phyloP scores from a whole-genome alignment of 2,113 vertebrate species.

The Sturnira hondurensis region DNA sequence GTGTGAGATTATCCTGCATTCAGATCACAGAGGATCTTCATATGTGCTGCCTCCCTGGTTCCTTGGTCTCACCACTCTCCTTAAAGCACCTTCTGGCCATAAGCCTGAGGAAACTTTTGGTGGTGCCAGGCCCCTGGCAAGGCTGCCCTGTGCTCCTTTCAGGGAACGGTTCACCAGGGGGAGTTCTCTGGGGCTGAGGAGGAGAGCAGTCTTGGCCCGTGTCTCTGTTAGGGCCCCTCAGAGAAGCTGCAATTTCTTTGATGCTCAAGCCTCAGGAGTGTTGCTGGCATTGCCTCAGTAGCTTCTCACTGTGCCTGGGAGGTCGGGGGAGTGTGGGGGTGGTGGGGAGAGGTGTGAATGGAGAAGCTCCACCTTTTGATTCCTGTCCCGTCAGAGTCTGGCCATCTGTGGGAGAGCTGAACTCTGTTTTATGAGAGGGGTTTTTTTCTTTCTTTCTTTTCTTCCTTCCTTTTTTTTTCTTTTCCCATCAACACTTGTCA shows the following conservation, averaged over 20 bases:
- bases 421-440: conserved; percentile 6
- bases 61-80: background rate
- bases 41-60: background rate
- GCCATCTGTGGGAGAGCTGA: background rate
- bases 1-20: background rate
- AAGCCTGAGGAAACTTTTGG: background rate
- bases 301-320: background rate
- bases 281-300: background rate
- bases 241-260: background rate
- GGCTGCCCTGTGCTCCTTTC: background rate
- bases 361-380: background rate
- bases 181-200: too few species aligned
- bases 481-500: conserved; percentile 69
- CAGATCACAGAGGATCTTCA: background rate
- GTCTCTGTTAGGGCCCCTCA: background rate
- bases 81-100: background rate
- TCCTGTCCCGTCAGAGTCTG: background rate
- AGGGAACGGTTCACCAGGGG: background rate
- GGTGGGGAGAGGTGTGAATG: background rate
- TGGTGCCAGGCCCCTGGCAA: background rate
- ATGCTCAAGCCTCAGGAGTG: background rate
- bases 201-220: fast-evolving
- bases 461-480: background rate
- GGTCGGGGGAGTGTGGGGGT: background rate
- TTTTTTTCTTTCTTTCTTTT: background rate